These are phyloP conservation scores for Drosophila parvula DNA, from an alignment of 1,140 invertebrate species.

Conservation along the genomic window DNA sequence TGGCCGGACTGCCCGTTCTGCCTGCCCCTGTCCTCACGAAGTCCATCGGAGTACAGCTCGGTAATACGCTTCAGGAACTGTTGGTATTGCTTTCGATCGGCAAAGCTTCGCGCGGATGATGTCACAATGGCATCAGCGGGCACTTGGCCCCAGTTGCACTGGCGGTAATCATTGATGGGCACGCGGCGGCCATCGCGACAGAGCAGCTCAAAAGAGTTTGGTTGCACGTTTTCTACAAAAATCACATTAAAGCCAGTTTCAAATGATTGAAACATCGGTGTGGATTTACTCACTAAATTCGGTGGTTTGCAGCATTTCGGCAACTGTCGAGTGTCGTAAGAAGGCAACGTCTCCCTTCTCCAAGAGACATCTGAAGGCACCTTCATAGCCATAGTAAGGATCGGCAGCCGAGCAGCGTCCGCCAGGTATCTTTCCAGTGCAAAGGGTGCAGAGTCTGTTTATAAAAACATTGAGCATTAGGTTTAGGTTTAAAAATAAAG, in stretches of 20 bases:
- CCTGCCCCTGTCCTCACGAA: slow-evolving; percentile 51
- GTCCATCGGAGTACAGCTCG: slow-evolving; percentile 84
- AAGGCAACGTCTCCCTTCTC: slow-evolving; percentile 96
- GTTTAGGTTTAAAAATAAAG: neutral
- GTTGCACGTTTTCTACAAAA: slow-evolving; percentile 85
- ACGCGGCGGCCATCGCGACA: slow-evolving; percentile 92
- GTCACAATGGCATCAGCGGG: slow-evolving; percentile 95
- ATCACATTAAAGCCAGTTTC: neutral
- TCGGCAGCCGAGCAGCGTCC: slow-evolving; percentile 93
- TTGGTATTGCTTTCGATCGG: slow-evolving; percentile 87
- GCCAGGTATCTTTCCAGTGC: slow-evolving; percentile 90
- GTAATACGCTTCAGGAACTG: slow-evolving; percentile 86
- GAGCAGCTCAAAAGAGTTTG: slow-evolving; percentile 92
- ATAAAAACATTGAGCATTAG: neutral
- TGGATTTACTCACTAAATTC: slow-evolving; percentile 85
- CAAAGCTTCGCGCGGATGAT: slow-evolving; percentile 89
- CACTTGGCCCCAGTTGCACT: slow-evolving; percentile 94
- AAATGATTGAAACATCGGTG: neutral
- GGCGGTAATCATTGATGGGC: slow-evolving; percentile 89
- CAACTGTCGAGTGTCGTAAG: slow-evolving; percentile 93
- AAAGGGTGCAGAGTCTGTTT: slow-evolving; percentile 91
- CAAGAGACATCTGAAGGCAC: slow-evolving; percentile 94
- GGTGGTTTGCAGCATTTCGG: slow-evolving; percentile 87
- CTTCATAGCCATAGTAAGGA: slow-evolving; percentile 95
- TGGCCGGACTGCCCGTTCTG: slow-evolving; percentile 39